Percentiles rank a stretch among this genome's conserved stretches.
Evolutionary conservation across 2,888 invertebrate species (phyloP).

Genomic region (Machimus atricapillus): DNA sequence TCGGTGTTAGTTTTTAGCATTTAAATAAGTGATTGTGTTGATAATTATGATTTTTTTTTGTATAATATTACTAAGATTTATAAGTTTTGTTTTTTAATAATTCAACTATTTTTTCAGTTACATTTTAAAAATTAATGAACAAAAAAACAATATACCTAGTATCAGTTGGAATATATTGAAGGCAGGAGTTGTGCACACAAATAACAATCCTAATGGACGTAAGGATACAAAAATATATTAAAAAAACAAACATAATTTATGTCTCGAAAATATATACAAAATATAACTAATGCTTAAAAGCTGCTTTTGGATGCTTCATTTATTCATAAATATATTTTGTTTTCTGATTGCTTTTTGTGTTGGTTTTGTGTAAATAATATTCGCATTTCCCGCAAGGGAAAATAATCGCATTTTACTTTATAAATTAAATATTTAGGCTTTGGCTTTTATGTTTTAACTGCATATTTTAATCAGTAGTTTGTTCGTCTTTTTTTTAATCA

Average conservation of each 20-base stretch:
- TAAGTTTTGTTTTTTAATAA: background rate
- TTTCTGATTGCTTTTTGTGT: background rate
- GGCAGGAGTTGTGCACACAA: slow-evolving; percentile 41
- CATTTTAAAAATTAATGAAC: background rate
- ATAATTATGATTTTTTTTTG: background rate
- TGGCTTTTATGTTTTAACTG: background rate
- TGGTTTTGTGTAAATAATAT: background rate
- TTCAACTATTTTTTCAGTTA: background rate
- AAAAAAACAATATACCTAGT: background rate
- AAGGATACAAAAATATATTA: background rate
- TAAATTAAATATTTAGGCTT: background rate
- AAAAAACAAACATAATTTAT: background rate
- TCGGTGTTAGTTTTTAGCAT: background rate
- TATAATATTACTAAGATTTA: background rate
- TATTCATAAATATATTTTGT: background rate
- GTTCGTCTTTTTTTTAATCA: background rate
- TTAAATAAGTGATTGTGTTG: background rate
- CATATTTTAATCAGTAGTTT: background rate
- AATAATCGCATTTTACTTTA: background rate
- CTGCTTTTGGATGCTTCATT: background rate
- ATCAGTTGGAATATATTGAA: slow-evolving; percentile 50
- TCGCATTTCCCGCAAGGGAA: background rate
- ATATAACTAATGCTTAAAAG: background rate
- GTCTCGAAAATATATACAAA: background rate
- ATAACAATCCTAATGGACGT: background rate